Evolutionary conservation across 2,113 vertebrate species (phyloP).

Genomic region (Etia nguti): DNA sequence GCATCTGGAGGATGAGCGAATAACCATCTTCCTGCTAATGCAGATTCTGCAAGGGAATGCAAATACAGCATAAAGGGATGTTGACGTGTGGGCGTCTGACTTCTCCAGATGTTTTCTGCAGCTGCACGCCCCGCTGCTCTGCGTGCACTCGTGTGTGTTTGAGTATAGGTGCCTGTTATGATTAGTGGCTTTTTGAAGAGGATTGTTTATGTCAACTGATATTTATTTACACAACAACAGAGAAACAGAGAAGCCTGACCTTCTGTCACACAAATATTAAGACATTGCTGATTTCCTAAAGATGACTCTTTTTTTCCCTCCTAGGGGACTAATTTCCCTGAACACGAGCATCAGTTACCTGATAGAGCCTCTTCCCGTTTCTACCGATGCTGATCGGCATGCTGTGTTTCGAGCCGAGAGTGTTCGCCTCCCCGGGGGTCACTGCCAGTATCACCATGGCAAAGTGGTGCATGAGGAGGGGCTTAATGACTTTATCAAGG

Average conservation of each 20-base stretch:
- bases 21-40: conserved; percentile 22
- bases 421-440: conserved; percentile 71
- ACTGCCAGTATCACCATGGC: conserved; percentile 72
- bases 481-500: conserved; percentile 70
- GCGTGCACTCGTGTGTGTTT: neutral
- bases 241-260: neutral
- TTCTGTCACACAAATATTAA: neutral
- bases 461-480: neutral
- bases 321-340: conserved; percentile 86
- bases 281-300: neutral
- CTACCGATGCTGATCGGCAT: conserved; percentile 65
- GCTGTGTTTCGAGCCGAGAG: conserved; percentile 82
- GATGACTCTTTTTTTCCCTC: conserved; percentile 27
- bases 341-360: conserved; percentile 85
- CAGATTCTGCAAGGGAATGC: conserved; percentile 30
- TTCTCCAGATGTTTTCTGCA: conserved; percentile 60
- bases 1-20: conserved; percentile 33
- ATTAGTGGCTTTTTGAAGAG: neutral
- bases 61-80: conserved; percentile 6
- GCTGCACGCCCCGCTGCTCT: conserved; percentile 33
- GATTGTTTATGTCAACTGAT: conserved; percentile 1
- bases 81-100: conserved; percentile 31
- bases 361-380: conserved; percentile 79
- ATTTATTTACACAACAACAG: neutral
- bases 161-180: neutral